Conservation (phyloP, 2,888 invertebrate genomes). For the Pristionchus mayeri region DNA sequence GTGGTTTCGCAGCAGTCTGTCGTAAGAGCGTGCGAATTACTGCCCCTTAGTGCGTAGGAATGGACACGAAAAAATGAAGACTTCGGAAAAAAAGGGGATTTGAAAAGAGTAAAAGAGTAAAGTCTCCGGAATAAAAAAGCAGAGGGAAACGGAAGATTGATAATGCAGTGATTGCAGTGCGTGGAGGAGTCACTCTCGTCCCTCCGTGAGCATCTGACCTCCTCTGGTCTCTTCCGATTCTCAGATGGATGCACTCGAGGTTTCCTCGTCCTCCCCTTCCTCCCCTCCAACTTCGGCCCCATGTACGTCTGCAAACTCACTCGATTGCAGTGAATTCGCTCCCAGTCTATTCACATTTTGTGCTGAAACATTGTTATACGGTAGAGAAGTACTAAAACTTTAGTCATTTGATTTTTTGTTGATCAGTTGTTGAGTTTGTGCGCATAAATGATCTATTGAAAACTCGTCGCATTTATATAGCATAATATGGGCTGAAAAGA, state of each 20-base stretch:
- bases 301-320: constrained; percentile 80
- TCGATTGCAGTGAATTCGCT: constrained; percentile 53
- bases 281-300: constrained; percentile 91
- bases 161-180: constrained; percentile 51
- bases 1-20: no score
- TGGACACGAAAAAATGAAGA: no score
- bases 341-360: not conserved
- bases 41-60: no score
- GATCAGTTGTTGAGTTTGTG: constrained; percentile 21
- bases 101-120: no score
- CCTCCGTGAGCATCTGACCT: constrained; percentile 64
- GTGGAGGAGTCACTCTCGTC: constrained; percentile 66
- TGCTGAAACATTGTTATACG: constrained; percentile 3
- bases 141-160: no score
- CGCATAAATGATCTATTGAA: not conserved
- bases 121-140: no score
- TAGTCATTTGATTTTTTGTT: constrained; percentile 28
- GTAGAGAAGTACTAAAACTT: not conserved
- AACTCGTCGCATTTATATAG: not conserved
- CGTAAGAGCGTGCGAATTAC: no score
- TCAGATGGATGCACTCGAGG: constrained; percentile 79
- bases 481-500: not conserved
- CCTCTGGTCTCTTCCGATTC: constrained; percentile 70
- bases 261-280: constrained; percentile 87
- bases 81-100: no score